A percentile compares a stretch with the other conserved stretches of the same genome.
Conservation (phyloP, 2,113 vertebrate genomes). For the Halichoeres trimaculatus region DNA sequence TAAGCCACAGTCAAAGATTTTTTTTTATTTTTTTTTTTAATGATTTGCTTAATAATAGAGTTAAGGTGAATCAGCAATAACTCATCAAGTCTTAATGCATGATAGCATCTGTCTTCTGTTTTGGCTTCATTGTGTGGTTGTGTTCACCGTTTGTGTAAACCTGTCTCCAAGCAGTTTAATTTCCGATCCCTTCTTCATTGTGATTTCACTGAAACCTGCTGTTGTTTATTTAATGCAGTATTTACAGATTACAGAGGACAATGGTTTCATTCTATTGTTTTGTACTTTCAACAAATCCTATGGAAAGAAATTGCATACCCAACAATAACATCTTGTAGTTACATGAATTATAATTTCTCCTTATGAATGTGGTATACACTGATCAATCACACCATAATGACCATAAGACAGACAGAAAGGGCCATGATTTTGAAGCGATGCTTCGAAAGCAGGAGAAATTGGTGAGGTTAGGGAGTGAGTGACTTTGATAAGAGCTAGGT, state of each 20-base stretch:
- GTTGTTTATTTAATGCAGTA: neutral
- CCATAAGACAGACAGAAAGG: no score
- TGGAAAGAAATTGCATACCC: neutral
- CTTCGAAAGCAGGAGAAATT: no score
- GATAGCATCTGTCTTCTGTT: neutral
- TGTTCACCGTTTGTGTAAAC: conserved; percentile 6
- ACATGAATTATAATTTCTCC: no score
- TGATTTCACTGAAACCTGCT: neutral
- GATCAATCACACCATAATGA: neutral
- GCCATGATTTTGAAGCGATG: no score
- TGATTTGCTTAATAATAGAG: neutral
- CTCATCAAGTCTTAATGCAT: conserved; percentile 7
- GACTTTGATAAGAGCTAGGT: no score
- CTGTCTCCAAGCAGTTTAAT: conserved; percentile 36
- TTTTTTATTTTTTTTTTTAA: conserved; percentile 10
- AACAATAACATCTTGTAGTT: no score
- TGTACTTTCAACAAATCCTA: conserved; percentile 24
- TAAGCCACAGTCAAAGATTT: neutral
- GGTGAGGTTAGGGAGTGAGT: no score
- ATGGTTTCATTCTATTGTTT: neutral
- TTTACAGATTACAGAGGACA: neutral
- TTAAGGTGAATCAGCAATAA: conserved; percentile 25
- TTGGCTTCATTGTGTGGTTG: neutral
- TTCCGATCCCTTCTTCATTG: conserved; percentile 26
- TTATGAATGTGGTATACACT: no score